Base-by-base conservation (phyloP, 1,140 invertebrate species). In the Conus betulinus region DNA sequence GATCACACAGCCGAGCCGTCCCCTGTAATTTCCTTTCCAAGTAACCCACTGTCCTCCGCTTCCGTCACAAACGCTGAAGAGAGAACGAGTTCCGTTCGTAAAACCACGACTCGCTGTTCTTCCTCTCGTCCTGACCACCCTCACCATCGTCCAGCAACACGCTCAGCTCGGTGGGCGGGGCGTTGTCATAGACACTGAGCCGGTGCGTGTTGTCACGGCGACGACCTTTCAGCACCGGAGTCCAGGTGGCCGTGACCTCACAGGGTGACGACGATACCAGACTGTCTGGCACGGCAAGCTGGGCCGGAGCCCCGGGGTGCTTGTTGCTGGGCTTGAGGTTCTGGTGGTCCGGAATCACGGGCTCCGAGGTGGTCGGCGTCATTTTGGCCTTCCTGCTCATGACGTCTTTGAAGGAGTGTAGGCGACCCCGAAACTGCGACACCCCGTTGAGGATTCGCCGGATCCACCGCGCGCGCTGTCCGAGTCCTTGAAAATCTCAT, bases 351-450 rank as follows among this genome's bases (percentile, higher is more conserved):
- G 23, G 51, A 25, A 78, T 87, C 71, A 87, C 20, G 39, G 84
- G 84, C 84, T 76, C 52, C 23, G 82, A 84, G 20, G 8, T 84
- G 20, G 55, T 84, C 53, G 53, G 53, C 6, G 55, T 84, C 74
- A 81, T 51, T 25, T 55, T 53, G 52, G 78, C 13, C n/a, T 57
- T 53, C 25, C 39, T 67, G n/a, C 6, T 23, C 25, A 88, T 52
- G 53, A 25, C 60, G 67, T 78, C 71, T n/a, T 67, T 57, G 88
- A 84, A 74, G 10, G 81, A 88, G 81, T 84, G 53, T 25, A 88
- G 27, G 57, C 71, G 83, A 2, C 67, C 84, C 27, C 74, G n/a
- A 55, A 55, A 86, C 84, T 55, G 67, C 39, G n/a, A 25, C 55
- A 85, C 15, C 53, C 88, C 84, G 83, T 85, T 85, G 2, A 60